phyloP scores from a whole-genome alignment of 1,140 invertebrate species.

The Bombyx mori region DNA sequence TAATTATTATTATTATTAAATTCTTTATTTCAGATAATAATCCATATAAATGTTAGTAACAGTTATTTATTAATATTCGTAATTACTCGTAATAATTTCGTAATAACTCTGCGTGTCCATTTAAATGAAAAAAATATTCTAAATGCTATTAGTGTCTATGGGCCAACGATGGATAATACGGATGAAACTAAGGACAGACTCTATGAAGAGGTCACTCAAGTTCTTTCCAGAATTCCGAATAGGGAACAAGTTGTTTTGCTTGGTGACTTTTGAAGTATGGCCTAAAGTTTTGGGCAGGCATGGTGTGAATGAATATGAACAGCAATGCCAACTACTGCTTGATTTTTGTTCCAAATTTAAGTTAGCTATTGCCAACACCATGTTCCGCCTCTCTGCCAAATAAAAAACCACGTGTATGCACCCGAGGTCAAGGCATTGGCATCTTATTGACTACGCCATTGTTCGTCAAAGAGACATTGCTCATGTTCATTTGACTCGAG shows the following conservation, averaged over 20 bases:
- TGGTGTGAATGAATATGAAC: slow-evolving; percentile 15
- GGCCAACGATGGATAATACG: slow-evolving; percentile 15
- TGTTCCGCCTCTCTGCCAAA: slow-evolving; percentile 19
- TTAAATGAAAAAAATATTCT: slow-evolving; percentile 16
- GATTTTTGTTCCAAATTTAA: slow-evolving; percentile 22
- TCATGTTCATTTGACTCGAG: not conserved
- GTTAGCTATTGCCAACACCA: slow-evolving; percentile 21
- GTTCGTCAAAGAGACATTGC: not conserved
- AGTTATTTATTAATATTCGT: not conserved
- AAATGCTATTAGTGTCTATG: slow-evolving; percentile 24
- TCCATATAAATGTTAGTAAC: too few species aligned
- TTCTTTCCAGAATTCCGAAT: not conserved
- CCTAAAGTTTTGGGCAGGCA: slow-evolving; percentile 4
- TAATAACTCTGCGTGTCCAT: slow-evolving; percentile 11
- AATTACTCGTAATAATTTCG: too few species aligned
- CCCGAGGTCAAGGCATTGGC: not conserved
- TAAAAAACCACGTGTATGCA: not conserved
- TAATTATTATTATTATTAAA: not conserved
- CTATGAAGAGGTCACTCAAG: slow-evolving; percentile 13
- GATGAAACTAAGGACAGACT: slow-evolving; percentile 19
- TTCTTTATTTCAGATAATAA: too few species aligned
- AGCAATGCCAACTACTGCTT: slow-evolving; percentile 21
- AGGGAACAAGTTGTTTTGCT: not conserved
- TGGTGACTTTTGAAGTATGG: not conserved
- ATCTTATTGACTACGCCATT: too few species aligned